Evolutionary conservation across 2,113 vertebrate species (phyloP).

Genomic region (Rhinopomastus cyanomelas): DNA sequence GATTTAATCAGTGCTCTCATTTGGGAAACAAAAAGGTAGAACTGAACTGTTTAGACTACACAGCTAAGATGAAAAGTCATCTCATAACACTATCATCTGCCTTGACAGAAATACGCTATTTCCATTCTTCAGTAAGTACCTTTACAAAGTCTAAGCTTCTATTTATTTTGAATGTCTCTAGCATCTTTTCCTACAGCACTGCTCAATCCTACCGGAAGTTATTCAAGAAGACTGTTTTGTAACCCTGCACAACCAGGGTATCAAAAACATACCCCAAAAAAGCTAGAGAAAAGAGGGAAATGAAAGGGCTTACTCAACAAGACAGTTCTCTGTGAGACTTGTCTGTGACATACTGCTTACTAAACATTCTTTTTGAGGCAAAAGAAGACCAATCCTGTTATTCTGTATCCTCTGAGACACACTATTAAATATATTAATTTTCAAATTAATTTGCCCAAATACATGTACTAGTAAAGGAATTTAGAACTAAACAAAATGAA

Average conservation of each 20-base stretch:
- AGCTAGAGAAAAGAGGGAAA: not conserved
- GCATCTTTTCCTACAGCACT: not conserved
- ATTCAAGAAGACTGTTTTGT: not conserved
- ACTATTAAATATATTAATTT: not conserved
- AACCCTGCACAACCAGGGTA: not conserved
- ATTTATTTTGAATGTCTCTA: not conserved
- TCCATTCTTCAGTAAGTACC: not conserved
- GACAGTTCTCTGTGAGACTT: not conserved
- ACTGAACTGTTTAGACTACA: not conserved
- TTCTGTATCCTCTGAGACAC: too few relatives aligned
- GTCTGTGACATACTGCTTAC: not conserved
- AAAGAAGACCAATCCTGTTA: not conserved
- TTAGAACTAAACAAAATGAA: not conserved
- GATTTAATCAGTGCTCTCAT: not conserved
- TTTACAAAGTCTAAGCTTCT: not conserved
- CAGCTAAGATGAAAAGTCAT: not conserved
- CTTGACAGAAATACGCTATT: not conserved
- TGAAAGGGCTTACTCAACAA: not conserved
- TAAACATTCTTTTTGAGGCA: not conserved
- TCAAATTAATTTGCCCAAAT: not conserved
- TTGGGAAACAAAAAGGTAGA: not conserved
- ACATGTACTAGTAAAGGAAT: not conserved
- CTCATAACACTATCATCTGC: not conserved
- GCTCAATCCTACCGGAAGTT: not conserved
- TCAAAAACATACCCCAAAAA: not conserved